Evolutionary conservation across 2,797 vertebrate genomes (phyloP), one percentile per base, ranked within the genome.

Genomic region (Benthosema pterotum): DNA sequence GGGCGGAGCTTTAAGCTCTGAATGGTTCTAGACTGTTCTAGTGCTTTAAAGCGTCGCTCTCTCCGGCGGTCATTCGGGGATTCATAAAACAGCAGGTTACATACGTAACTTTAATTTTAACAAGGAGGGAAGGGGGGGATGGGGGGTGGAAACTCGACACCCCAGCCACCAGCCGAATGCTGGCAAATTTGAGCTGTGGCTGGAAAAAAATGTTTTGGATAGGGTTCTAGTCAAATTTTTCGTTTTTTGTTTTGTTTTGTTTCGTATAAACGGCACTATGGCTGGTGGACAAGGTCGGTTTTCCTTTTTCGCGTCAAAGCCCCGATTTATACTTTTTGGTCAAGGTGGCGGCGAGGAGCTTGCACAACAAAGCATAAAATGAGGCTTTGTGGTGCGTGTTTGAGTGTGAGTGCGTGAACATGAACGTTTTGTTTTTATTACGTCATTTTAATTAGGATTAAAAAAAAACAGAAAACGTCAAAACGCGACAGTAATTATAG

Each of bases 371-470:
- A 38, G 32, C 32, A 38, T 38, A 38, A n/a, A 38, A 38, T 38
- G 32, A 38, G 32, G 32, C 32, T 38, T 38, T 38, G 2, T 38
- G 11, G 73, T 49, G 75, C n/a, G n/a, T n/a, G n/a, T n/a, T n/a
- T 60, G 73, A 16, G 67, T 28, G 64, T 4, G 49, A 48, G 57
- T 50, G 42, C n/a, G n/a, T n/a, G 67, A 68, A 43, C n/a, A 63
- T 19, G 61, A 71, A 59, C 13, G 52, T 62, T n/a, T 73, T 80
- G 58, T 82, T 83, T 85, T n/a, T n/a, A n/a, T n/a, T 85, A 82
- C 57, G 66, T 56, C 55, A 51, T 84, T 90, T 86, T 84, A 80
- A 83, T 86, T 90, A 87, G 62, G n/a, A n/a, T n/a, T n/a, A n/a
- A n/a, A n/a, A 25, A 76, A 72, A 68, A 78, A 57, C 68, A 67